Evolutionary conservation across 2,113 vertebrate genomes (phyloP).

Genomic region (Sorex fumeus): DNA sequence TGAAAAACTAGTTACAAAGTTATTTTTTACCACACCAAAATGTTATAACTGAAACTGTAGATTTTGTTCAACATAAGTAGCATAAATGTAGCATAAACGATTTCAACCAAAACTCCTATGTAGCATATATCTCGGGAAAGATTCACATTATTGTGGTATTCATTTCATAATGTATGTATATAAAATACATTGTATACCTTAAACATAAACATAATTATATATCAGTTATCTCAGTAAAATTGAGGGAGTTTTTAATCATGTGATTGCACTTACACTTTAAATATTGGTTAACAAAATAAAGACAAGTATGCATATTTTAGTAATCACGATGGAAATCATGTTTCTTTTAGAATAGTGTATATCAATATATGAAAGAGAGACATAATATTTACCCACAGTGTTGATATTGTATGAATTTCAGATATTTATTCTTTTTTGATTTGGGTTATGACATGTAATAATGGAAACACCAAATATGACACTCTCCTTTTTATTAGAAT

Average conservation of each 20-base stretch:
- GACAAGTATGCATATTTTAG: not conserved
- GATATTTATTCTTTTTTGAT: not conserved
- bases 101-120: not conserved
- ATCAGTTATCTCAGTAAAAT: not conserved
- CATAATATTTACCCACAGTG: not conserved
- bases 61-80: not conserved
- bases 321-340: not conserved
- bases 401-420: not conserved
- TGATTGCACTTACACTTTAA: not conserved
- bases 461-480: not conserved
- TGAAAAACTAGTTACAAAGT: constrained; percentile 57
- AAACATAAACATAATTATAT: not conserved
- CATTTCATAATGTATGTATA: not conserved
- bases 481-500: constrained; percentile 11
- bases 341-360: constrained; percentile 25
- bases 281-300: not conserved
- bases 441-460: not conserved
- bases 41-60: constrained; percentile 16
- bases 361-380: not conserved
- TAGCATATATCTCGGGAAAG: constrained; percentile 12
- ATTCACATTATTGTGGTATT: not conserved
- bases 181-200: not conserved
- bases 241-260: not conserved
- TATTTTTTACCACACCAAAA: not conserved
- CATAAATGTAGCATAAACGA: not conserved